Percentiles rank a stretch among this genome's conserved stretches.
These are phyloP conservation scores for Polymixis flavicincta DNA, from an alignment of 2,888 invertebrate genomes.

Conservation along the genomic window DNA sequence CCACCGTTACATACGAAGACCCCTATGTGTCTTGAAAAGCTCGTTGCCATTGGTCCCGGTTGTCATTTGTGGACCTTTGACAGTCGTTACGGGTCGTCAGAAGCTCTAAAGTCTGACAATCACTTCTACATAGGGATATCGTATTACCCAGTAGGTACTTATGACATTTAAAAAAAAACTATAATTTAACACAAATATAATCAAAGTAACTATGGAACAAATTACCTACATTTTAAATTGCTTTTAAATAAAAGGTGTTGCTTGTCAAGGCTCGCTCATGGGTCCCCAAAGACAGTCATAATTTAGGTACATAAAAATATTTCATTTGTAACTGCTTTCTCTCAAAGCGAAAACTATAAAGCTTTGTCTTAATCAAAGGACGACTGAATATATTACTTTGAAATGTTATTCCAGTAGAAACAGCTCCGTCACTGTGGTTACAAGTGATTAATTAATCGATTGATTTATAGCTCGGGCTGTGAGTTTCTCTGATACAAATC, in stretches of 20 bases:
- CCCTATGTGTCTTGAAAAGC: no score
- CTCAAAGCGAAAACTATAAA: slow-evolving; percentile 19
- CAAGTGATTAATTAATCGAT: slow-evolving; percentile 70
- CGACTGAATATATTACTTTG: slow-evolving; percentile 50
- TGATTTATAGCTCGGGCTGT: slow-evolving; percentile 66
- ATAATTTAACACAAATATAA: background rate
- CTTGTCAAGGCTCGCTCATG: background rate
- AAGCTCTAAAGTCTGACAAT: no score
- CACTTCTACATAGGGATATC: no score
- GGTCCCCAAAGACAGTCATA: background rate
- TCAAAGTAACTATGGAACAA: background rate
- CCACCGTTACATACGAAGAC: no score
- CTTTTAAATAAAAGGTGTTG: background rate
- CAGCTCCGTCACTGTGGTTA: slow-evolving; percentile 50
- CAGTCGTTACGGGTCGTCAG: no score
- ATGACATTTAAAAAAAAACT: no score
- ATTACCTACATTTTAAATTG: background rate
- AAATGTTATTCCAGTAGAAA: slow-evolving; percentile 50
- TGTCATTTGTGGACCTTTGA: no score
- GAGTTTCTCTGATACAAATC: slow-evolving; percentile 44
- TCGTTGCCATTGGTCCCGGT: no score
- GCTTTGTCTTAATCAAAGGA: slow-evolving; percentile 52
- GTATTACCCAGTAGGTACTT: no score
- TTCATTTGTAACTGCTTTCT: background rate
- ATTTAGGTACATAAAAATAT: background rate